A percentile compares a stretch with the other conserved stretches of the same genome.
phyloP scores from a whole-genome alignment of 2,113 vertebrate genomes.

The Chaetura pelagica region DNA sequence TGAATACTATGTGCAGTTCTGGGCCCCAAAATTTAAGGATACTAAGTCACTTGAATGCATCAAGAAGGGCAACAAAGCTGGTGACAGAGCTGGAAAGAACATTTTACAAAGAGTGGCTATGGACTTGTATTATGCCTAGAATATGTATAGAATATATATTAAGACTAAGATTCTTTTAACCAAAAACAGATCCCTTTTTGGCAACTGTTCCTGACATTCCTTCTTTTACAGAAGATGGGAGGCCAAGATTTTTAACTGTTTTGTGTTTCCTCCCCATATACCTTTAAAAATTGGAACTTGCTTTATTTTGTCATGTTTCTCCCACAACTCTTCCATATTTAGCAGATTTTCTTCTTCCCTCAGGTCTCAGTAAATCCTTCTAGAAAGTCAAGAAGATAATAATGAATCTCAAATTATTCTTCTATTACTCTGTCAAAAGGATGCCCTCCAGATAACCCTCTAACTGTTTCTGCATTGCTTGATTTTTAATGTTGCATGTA shows the following conservation, averaged over 20 bases:
- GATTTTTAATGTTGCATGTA: background rate
- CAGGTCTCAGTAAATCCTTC: background rate
- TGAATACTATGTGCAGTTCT: background rate
- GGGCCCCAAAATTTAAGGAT: background rate
- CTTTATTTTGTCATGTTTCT: slow-evolving; percentile 5
- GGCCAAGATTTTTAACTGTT: background rate
- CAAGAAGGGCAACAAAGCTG: background rate
- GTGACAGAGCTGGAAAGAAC: background rate
- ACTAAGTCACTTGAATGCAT: background rate
- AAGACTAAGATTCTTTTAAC: slow-evolving; percentile 23
- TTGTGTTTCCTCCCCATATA: slow-evolving; percentile 11
- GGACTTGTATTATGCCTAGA: background rate
- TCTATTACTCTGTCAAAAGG: background rate
- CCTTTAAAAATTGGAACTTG: background rate
- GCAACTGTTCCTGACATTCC: background rate
- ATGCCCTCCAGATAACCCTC: background rate
- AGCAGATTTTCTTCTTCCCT: background rate
- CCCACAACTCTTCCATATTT: background rate
- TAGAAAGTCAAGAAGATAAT: background rate
- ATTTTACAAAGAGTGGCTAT: background rate
- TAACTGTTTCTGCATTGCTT: background rate
- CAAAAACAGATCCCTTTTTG: slow-evolving; percentile 33
- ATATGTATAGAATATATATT: background rate
- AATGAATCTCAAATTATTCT: background rate
- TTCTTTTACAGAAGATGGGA: background rate